Conservation (phyloP, 2,888 invertebrate genomes). For the Phyto melanocephala region DNA sequence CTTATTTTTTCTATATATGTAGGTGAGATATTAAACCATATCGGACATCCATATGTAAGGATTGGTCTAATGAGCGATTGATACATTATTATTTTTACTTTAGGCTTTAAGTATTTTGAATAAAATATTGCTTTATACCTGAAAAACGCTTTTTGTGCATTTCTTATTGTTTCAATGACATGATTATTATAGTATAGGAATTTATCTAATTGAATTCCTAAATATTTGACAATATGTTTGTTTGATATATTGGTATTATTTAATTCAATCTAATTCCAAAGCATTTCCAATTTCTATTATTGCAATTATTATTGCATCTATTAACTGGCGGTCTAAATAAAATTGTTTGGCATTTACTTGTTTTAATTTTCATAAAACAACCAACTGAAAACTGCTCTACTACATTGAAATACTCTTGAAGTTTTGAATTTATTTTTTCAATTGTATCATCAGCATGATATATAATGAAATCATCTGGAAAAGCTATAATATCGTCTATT, state of each 20-base stretch:
- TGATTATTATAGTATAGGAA: slow-evolving; percentile 11
- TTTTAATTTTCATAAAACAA: no score
- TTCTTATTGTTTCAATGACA: background rate
- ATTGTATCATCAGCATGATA: background rate
- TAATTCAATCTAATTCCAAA: background rate
- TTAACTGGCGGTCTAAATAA: no score
- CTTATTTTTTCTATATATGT: no score
- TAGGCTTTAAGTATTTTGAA: background rate
- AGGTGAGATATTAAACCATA: no score
- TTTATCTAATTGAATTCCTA: slow-evolving; percentile 6
- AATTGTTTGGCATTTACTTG: background rate
- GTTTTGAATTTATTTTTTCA: background rate
- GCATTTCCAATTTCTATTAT: background rate
- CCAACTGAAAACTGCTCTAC: background rate
- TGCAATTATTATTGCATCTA: slow-evolving; percentile 14
- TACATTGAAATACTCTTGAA: background rate
- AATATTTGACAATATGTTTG: no score
- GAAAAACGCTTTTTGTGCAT: background rate
- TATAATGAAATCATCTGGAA: background rate
- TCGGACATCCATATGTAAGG: no score
- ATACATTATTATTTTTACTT: background rate
- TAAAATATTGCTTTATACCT: no score
- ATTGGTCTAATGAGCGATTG: background rate
- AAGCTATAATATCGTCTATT: background rate
- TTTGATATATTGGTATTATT: background rate